Evolutionary conservation across 2,113 vertebrate genomes (phyloP).

Genomic region (Myxocyprinus asiaticus): DNA sequence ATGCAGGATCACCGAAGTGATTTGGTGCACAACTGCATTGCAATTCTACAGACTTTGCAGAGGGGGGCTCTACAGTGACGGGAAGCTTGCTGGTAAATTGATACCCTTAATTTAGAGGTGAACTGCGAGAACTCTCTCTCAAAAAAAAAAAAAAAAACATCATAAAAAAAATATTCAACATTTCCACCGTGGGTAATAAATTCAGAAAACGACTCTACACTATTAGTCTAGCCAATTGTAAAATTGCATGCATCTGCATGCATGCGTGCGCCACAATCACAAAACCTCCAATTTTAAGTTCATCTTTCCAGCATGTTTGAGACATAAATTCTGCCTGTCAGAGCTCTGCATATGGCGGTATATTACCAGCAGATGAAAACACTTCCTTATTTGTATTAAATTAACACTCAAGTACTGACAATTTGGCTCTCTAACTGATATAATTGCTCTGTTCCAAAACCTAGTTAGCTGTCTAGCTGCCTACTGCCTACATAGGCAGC

Average conservation of each 20-base stretch:
- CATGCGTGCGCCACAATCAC: conserved; percentile 57
- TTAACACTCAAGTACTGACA: conserved; percentile 53
- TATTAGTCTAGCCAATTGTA: conserved; percentile 63
- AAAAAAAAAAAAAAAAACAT: conserved; percentile 64
- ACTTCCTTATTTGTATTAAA: conserved; percentile 65
- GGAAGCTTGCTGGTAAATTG: conserved; percentile 54
- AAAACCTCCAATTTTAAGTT: conserved; percentile 58
- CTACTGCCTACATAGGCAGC: no score
- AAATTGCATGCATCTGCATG: conserved; percentile 55
- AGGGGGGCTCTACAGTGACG: conserved; percentile 33
- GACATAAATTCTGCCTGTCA: conserved; percentile 59
- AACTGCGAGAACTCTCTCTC: conserved; percentile 49
- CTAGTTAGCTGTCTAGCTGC: no score
- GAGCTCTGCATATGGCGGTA: conserved; percentile 7
- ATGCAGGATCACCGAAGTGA: conserved; percentile 35
- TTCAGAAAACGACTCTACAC: conserved; percentile 49
- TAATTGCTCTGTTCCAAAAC: neutral
- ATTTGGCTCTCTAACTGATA: conserved; percentile 23
- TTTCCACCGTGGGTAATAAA: conserved; percentile 60
- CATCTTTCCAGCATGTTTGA: conserved; percentile 66
- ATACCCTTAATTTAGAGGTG: conserved; percentile 59
- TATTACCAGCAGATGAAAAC: conserved; percentile 61
- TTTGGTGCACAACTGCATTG: conserved; percentile 11
- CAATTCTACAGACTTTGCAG: conserved; percentile 33
- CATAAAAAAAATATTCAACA: no score